A percentile compares a stretch with the other conserved stretches of the same genome.
These are phyloP conservation scores for Larimichthys polyactis DNA, from an alignment of 2,113 vertebrate species.

Conservation along the genomic window DNA sequence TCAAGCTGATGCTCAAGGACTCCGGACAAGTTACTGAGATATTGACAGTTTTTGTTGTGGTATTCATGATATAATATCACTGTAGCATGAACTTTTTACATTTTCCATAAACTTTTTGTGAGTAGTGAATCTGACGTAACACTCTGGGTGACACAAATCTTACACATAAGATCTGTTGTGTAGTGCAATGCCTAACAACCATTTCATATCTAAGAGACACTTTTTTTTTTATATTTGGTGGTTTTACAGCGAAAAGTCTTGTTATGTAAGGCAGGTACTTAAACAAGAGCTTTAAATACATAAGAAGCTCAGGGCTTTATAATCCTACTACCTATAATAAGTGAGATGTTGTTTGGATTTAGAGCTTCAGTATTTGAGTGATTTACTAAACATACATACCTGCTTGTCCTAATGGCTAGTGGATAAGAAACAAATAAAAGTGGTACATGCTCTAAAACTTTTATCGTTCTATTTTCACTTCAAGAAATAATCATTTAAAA, in stretches of 20 bases:
- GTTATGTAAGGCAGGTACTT: constrained; percentile 28
- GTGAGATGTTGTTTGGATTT: constrained; percentile 19
- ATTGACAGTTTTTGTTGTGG: too few relatives aligned
- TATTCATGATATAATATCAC: too few relatives aligned
- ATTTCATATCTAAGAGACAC: neutral
- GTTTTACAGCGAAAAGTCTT: constrained; percentile 10
- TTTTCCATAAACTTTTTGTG: too few relatives aligned
- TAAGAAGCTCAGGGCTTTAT: constrained; percentile 43
- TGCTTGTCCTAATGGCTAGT: neutral
- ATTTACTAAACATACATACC: neutral
- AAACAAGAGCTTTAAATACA: constrained; percentile 41
- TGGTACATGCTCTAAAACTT: neutral
- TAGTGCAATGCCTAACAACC: neutral
- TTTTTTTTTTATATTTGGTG: constrained; percentile 1
- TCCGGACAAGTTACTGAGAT: too few relatives aligned
- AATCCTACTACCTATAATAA: constrained; percentile 46
- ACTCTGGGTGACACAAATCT: neutral
- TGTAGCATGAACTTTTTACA: too few relatives aligned
- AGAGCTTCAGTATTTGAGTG: neutral
- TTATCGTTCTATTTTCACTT: constrained; percentile 31
- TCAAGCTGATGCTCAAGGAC: too few relatives aligned
- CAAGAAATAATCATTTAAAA: neutral
- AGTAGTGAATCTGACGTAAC: neutral
- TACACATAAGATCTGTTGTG: neutral
- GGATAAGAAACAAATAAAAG: constrained; percentile 20